Base-by-base conservation (phyloP, 2,888 invertebrate species). In the Ennomos quercinarius region DNA sequence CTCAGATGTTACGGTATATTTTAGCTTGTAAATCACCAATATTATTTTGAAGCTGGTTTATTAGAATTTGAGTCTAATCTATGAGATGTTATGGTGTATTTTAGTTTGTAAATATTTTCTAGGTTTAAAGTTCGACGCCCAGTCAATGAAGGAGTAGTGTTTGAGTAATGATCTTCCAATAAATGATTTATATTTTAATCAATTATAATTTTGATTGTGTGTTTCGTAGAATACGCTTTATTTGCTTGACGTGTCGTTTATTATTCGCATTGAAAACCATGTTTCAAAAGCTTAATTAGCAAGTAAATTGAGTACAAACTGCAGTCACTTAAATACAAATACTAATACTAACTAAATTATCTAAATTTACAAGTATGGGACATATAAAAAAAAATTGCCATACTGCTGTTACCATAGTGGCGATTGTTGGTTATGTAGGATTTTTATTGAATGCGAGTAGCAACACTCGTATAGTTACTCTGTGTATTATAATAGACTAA, bases 91-190 rank as follows among this genome's bases (percentile, higher is more conserved):
- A 58, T 11, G 17, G 40, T 37, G 12, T 44, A 40, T 11, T 48
- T 58, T 44, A 36, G 8, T 10, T 45, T 42, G 37, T 1, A 27
- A 38, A 27, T 37, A 5, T 35, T 48, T 56, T 61, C 49, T 57
- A 57, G 61, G 57, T 57, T 57, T 54, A 50, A 47, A 57, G 54
- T 57, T 61, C 57, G 54, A 9, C 42, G 57, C 17, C 57, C 57
- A 54, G 35, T 56, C 55, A 43, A 57, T 49, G 54, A 37, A 54
- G 49, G 45, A 12, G 42, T 48, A 17, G 50, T 27, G 27, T 13
- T 52, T 59, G 11, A 53, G 36, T 45, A 38, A 58, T 48, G 43
- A 44, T 53, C 35, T 52, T 52, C 42, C 38, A 8, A 12, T 50
- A 37, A 59, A 54, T 55, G 37, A 54, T 51, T 36, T 47, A 41